Evolutionary conservation across 2,797 vertebrate species (phyloP).

Genomic region (Tragelaphus eurycerus): DNA sequence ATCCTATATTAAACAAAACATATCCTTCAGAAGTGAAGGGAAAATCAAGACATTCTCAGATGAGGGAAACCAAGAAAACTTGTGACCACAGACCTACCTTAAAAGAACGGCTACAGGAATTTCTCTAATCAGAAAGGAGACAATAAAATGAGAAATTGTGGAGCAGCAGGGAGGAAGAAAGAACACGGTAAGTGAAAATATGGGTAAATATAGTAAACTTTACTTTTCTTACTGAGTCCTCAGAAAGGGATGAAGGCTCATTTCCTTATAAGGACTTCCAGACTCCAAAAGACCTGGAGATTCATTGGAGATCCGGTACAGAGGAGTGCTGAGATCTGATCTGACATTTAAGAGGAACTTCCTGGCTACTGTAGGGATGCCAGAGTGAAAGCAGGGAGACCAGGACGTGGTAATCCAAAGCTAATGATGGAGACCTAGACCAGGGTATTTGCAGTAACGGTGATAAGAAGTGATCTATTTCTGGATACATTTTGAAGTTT

Average conservation of each 20-base stretch:
- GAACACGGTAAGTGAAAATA: not conserved
- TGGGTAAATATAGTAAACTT: not conserved
- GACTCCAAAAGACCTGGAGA: not conserved
- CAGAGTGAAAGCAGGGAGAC: not conserved
- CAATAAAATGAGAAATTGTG: not conserved
- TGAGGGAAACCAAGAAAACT: not conserved
- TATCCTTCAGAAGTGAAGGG: not conserved
- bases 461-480: not conserved
- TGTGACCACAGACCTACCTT: not conserved
- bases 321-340: not conserved
- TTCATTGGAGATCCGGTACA: not conserved
- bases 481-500: not conserved
- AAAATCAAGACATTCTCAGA: not conserved
- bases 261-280: not conserved
- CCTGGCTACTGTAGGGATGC: not conserved
- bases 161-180: not conserved
- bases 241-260: not conserved
- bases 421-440: not conserved
- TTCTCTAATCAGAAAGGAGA: conserved; percentile 8
- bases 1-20: not conserved
- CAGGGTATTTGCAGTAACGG: not conserved
- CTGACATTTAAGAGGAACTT: not conserved
- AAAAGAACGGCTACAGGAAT: not conserved
- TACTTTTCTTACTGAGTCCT: not conserved
- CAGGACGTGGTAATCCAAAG: not conserved